Evolutionary conservation across 2,888 invertebrate species (phyloP).

Genomic region (Macropis europaea): DNA sequence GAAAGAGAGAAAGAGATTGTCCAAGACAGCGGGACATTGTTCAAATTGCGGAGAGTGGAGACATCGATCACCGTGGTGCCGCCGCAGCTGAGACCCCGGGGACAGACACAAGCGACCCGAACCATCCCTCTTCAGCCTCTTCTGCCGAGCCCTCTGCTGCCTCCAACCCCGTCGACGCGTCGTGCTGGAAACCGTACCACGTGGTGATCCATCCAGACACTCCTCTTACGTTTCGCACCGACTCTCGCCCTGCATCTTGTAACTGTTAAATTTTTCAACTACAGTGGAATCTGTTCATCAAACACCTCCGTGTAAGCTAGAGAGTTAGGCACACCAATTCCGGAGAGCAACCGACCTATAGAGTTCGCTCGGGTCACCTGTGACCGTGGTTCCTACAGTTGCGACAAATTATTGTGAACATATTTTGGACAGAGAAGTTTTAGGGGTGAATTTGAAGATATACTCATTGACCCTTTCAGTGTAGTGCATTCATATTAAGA

Average conservation of each 20-base stretch:
- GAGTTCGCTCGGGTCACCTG: too few species aligned
- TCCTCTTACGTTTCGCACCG: neutral
- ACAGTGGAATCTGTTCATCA: neutral
- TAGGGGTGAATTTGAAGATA: too few species aligned
- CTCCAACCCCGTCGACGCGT: slow-evolving; percentile 22
- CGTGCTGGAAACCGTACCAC: slow-evolving; percentile 33
- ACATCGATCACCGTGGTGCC: slow-evolving; percentile 73
- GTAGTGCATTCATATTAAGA: too few species aligned
- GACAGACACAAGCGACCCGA: slow-evolving; percentile 65
- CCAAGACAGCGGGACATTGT: slow-evolving; percentile 73
- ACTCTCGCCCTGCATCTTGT: neutral
- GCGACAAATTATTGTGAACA: too few species aligned
- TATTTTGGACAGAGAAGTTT: too few species aligned
- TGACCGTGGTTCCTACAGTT: too few species aligned
- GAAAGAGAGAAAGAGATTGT: slow-evolving; percentile 33
- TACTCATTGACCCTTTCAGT: too few species aligned
- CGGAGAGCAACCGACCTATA: too few species aligned
- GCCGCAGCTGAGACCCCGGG: slow-evolving; percentile 71
- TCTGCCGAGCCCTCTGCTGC: slow-evolving; percentile 40
- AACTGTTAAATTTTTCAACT: slow-evolving; percentile 40
- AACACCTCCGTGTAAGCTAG: too few species aligned
- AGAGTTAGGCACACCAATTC: too few species aligned
- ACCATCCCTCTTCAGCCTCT: slow-evolving; percentile 54
- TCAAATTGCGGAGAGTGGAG: slow-evolving; percentile 75
- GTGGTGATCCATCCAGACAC: slow-evolving; percentile 43